Percentiles rank a stretch among this genome's conserved stretches.
Conservation (phyloP, 2,888 invertebrate genomes). For the Labia minor region DNA sequence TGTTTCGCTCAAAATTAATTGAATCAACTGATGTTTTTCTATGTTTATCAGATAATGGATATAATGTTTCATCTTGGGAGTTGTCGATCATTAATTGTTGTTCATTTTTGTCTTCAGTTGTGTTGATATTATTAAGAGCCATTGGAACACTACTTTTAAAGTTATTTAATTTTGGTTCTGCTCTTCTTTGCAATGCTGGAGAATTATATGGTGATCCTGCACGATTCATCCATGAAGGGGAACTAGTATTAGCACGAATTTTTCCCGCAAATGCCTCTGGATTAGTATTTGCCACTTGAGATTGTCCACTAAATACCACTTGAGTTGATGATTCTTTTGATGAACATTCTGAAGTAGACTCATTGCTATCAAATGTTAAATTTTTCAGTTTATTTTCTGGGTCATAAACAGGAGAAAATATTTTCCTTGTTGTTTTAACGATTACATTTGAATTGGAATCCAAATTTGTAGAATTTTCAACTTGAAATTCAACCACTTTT, state of each 20-base stretch:
- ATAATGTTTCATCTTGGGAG: background rate
- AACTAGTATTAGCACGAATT: background rate
- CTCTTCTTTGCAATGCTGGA: background rate
- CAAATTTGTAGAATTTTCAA: slow-evolving; percentile 24
- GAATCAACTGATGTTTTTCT: background rate
- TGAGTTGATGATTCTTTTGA: background rate
- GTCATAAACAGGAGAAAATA: slow-evolving; percentile 57
- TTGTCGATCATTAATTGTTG: background rate
- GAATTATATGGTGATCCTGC: background rate
- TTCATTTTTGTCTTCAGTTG: background rate
- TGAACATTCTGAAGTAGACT: background rate
- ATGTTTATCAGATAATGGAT: background rate
- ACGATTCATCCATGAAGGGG: background rate
- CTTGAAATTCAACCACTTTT: background rate
- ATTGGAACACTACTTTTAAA: too few species aligned
- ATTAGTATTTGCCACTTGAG: background rate
- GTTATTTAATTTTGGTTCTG: too few species aligned
- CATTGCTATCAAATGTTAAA: background rate
- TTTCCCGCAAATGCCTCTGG: background rate
- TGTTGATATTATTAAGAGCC: background rate
- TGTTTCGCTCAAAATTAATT: background rate
- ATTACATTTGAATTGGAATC: slow-evolving; percentile 48
- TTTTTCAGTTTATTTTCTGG: background rate
- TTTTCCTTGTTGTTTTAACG: slow-evolving; percentile 68
- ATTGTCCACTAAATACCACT: background rate